A percentile compares a stretch with the other conserved stretches of the same genome.
Evolutionary conservation across 2,888 invertebrate species (phyloP).

Genomic region (Glaucopsyche alexis): DNA sequence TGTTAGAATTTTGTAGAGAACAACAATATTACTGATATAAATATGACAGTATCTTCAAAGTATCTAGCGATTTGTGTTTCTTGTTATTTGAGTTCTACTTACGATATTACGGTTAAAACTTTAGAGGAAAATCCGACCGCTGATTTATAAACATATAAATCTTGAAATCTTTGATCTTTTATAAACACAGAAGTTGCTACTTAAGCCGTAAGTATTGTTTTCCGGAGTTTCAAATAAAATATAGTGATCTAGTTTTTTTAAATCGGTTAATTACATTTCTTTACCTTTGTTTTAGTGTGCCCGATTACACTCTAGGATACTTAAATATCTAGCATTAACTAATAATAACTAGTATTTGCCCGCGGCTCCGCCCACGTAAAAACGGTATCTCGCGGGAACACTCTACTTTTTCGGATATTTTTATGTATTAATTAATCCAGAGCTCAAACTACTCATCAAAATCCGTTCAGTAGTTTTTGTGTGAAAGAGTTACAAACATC

Average conservation of each 20-base stretch:
- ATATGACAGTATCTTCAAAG: not conserved
- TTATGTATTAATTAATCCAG: too few species aligned
- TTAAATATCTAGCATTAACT: too few species aligned
- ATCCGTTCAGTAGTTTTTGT: too few species aligned
- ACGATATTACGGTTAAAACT: not conserved
- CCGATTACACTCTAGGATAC: too few species aligned
- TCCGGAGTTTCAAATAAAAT: not conserved
- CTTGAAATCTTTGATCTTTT: not conserved
- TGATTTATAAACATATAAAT: constrained; percentile 12
- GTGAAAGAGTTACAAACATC: too few species aligned
- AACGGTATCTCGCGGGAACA: too few species aligned
- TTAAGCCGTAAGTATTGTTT: not conserved
- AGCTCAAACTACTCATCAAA: too few species aligned
- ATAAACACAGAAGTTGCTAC: constrained; percentile 5
- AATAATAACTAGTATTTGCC: too few species aligned
- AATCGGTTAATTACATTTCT: not conserved
- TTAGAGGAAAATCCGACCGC: not conserved
- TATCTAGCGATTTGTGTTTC: not conserved
- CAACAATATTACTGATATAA: not conserved
- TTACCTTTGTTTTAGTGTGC: not conserved
- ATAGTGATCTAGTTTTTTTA: not conserved
- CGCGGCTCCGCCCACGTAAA: too few species aligned
- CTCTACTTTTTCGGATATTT: too few species aligned
- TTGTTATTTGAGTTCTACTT: not conserved
- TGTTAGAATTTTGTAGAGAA: not conserved